phyloP scores from a whole-genome alignment of 30 jellyfish, hydroid and myxozoan species.

The Aurelia coerulea region DNA sequence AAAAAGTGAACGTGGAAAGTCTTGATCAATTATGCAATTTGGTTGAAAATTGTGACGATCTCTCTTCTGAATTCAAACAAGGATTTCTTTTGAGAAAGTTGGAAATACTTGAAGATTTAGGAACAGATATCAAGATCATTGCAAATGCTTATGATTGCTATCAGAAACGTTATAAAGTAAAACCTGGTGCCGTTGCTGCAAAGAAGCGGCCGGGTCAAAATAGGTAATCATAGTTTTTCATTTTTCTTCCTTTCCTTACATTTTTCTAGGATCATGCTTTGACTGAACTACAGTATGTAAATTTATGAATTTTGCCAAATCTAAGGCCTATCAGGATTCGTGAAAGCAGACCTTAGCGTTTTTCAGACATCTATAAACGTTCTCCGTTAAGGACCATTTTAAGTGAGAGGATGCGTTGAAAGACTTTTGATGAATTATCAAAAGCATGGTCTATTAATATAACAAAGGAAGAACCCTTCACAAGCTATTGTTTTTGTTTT shows the following conservation, averaged over 20 bases:
- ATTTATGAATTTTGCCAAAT: background rate
- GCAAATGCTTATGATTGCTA: slow-evolving; percentile 68
- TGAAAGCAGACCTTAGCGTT: too few species aligned
- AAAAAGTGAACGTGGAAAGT: slow-evolving; percentile 55
- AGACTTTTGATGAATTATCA: too few species aligned
- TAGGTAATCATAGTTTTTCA: slow-evolving; percentile 36
- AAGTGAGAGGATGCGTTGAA: too few species aligned
- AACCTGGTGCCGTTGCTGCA: slow-evolving; percentile 35
- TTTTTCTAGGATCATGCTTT: background rate
- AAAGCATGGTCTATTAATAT: too few species aligned
- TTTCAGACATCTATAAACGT: background rate
- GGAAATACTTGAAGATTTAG: slow-evolving; percentile 85
- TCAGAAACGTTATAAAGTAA: slow-evolving; percentile 51
- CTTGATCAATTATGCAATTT: slow-evolving; percentile 47
- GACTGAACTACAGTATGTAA: background rate
- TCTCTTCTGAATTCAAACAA: slow-evolving; percentile 79
- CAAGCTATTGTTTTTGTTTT: too few species aligned
- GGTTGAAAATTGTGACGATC: slow-evolving; percentile 63
- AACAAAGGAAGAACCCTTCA: too few species aligned
- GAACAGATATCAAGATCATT: slow-evolving; percentile 54
- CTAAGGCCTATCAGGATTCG: too few species aligned
- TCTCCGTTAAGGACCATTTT: too few species aligned
- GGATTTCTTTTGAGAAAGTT: slow-evolving; percentile 79
- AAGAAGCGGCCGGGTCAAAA: slow-evolving; percentile 43
- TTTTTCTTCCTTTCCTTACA: background rate